Base-by-base conservation (phyloP, 2,888 invertebrate species). In the Melanostoma mellinum region DNA sequence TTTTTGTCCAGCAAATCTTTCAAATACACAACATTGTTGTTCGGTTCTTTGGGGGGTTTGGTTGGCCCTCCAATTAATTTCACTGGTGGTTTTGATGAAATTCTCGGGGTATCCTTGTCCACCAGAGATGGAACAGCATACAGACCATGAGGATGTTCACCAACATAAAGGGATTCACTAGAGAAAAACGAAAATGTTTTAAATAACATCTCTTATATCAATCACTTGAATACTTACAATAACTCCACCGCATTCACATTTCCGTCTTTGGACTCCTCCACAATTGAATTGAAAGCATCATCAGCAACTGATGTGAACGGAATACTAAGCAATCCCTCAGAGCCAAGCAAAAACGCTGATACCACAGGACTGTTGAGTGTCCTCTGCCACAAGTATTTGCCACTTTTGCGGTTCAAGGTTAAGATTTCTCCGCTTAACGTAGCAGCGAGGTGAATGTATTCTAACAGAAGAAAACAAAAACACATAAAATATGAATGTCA, bases 71-170 rank as follows among this genome's bases (percentile, higher is more conserved):
- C 96, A 0, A 97, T 90, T 8, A 97, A 92, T 73, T 96, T 92
- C 0, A 95, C 94, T 48, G 94, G 93, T 87, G 94, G 95, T 2
- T 94, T 94, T 3, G 95, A 93, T 0, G 94, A 94, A 90, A 97
- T 96, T 5, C 97, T 96, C 8, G 96, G 95, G 3, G 96, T 96
- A 86, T 95, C 95, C 88, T 98, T 96, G 92, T 99, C 98, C 1
- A 98, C 98, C 33, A 98, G 92, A 0, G 98, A 97, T 1, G 98
- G 97, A 67, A 99, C 91, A 0, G 99, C 99, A 91, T 98, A 99
- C 0, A 98, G 92, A 0, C 98, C 98, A 81, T 94, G 92, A 60
- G 93, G 93, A 88, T 95, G 95, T 89, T 98, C 97, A 0, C 99
- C 99, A 75, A 99, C 95, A 90, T 98, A 99, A 40, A 99, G 92